A percentile compares a stretch with the other conserved stretches of the same genome.
phyloP scores from a whole-genome alignment of 2,113 vertebrate genomes.

The Opisthocomus hoazin region DNA sequence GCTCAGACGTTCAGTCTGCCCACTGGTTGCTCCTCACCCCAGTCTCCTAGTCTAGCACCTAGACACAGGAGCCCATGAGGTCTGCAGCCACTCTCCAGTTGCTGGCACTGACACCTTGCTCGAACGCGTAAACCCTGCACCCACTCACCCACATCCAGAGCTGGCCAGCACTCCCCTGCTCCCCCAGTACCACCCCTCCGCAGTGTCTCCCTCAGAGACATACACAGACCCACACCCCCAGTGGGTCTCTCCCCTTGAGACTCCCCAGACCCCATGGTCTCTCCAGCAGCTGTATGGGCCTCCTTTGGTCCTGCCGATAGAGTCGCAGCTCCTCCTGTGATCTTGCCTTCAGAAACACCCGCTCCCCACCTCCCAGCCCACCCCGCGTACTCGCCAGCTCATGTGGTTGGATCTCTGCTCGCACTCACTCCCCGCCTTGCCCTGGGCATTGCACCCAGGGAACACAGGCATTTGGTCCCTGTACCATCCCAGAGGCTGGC shows the following conservation, averaged over 20 bases:
- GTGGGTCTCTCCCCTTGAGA: not conserved
- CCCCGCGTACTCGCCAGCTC: accelerated
- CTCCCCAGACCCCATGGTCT: not conserved
- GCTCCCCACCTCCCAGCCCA: not conserved
- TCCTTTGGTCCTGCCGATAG: not conserved
- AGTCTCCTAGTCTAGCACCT: not conserved
- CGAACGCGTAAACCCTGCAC: too few species aligned
- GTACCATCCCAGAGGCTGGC: not conserved
- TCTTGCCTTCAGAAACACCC: not conserved
- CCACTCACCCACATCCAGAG: too few species aligned
- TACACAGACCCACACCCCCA: not conserved
- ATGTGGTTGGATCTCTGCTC: not conserved
- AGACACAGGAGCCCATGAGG: not conserved
- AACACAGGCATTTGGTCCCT: not conserved
- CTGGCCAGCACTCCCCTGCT: not conserved
- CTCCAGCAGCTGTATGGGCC: not conserved
- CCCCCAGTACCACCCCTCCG: too few species aligned
- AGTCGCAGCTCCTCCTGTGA: not conserved
- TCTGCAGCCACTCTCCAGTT: not conserved
- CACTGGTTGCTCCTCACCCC: not conserved
- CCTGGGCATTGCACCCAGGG: not conserved
- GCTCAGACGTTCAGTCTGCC: not conserved
- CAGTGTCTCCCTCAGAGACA: not conserved
- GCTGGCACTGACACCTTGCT: not conserved
- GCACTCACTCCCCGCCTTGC: accelerated